A percentile compares a stretch with the other conserved stretches of the same genome.
Evolutionary conservation across 2,888 invertebrate species (phyloP).

Genomic region (Tromatobia lineatoria): DNA sequence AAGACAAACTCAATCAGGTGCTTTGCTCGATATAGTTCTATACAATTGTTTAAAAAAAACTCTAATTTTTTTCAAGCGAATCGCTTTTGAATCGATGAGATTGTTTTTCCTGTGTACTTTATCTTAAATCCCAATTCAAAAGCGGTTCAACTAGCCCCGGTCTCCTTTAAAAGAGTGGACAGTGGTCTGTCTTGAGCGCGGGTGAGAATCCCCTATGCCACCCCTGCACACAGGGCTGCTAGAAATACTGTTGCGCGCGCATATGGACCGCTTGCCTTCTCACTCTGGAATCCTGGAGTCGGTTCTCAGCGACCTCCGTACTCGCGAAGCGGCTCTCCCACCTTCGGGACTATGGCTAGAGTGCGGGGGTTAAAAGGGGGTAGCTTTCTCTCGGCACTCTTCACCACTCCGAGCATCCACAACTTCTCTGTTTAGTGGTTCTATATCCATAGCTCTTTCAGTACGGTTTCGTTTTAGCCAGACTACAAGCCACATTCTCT

Average conservation of each 20-base stretch:
- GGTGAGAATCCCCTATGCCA: constrained; percentile 39
- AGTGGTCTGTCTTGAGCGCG: constrained; percentile 75
- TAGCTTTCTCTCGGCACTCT: constrained; percentile 82
- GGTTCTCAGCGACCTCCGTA: constrained; percentile 37
- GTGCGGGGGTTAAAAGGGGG: constrained; percentile 63
- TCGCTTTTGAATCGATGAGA: no score
- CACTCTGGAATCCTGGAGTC: constrained; percentile 42
- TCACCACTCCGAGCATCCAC: constrained; percentile 35
- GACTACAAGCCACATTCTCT: constrained; percentile 77
- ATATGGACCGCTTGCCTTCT: constrained; percentile 37
- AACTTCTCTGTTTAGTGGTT: constrained; percentile 45
- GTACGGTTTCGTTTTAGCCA: constrained; percentile 26
- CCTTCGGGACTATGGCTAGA: constrained; percentile 65
- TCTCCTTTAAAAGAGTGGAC: constrained; percentile 70
- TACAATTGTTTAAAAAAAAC: no score
- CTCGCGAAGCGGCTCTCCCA: constrained; percentile 55
- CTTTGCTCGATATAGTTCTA: no score
- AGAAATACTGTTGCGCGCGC: constrained; percentile 64
- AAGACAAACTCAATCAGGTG: no score
- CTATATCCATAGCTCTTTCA: constrained; percentile 44
- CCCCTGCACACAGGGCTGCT: constrained; percentile 13
- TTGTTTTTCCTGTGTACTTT: no score
- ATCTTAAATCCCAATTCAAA: no score
- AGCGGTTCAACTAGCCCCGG: no score
- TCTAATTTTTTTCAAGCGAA: no score